phyloP scores from a whole-genome alignment of 2,888 invertebrate species.

The Ophion costatus region DNA sequence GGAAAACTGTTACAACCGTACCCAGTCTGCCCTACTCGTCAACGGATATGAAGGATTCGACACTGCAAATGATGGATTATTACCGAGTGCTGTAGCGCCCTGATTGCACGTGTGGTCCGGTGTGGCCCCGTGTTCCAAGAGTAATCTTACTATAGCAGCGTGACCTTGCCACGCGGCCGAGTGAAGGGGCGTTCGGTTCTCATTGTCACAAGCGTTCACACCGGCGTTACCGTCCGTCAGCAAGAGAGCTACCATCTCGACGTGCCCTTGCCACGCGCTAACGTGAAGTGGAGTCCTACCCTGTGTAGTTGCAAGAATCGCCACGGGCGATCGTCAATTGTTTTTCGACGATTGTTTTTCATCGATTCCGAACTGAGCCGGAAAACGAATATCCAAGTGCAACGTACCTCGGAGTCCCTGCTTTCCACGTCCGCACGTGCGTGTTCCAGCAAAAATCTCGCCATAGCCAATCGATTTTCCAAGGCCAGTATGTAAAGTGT shows the following conservation, averaged over 20 bases:
- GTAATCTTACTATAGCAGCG: constrained; percentile 91
- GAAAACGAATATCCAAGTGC: neutral
- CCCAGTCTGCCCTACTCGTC: neutral
- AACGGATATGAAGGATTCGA: neutral
- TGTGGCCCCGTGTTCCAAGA: constrained; percentile 91
- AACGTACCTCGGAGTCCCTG: constrained; percentile 91
- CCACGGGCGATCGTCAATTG: neutral
- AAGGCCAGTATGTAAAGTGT: constrained; percentile 96
- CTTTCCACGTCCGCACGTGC: constrained; percentile 93
- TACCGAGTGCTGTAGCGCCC: constrained; percentile 96
- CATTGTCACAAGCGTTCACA: constrained; percentile 94
- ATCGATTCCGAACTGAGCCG: neutral
- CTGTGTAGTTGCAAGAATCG: constrained; percentile 79
- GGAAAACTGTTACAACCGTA: no score
- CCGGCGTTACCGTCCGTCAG: constrained; percentile 92
- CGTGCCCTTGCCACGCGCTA: constrained; percentile 97
- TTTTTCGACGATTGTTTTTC: neutral
- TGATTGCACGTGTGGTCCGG: constrained; percentile 97
- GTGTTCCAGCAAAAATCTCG: constrained; percentile 90
- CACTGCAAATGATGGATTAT: constrained; percentile 5
- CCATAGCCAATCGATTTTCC: constrained; percentile 94
- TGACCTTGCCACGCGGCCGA: constrained; percentile 99
- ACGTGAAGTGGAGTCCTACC: constrained; percentile 96
- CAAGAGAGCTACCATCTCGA: constrained; percentile 94
- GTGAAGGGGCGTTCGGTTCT: constrained; percentile 95